Evolutionary conservation across 2,888 invertebrate genomes (phyloP).

Genomic region (Ophion ventricosus): DNA sequence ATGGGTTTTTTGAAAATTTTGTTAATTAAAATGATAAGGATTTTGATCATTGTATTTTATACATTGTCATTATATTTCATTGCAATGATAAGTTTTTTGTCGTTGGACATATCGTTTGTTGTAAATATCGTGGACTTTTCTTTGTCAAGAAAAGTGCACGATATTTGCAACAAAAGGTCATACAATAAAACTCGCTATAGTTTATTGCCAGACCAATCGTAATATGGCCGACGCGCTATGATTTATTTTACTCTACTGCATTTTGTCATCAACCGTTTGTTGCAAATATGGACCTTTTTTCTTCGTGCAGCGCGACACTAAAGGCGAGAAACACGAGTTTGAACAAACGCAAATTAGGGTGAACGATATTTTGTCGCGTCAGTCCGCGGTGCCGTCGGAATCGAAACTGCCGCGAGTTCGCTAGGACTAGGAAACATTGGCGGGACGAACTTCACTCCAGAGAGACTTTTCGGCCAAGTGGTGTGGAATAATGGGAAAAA

Average conservation of each 20-base stretch:
- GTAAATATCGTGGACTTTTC: no score
- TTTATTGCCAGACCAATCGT: background rate
- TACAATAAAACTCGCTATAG: background rate
- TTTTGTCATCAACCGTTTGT: background rate
- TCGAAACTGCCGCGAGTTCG: constrained; percentile 65
- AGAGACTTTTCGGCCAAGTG: constrained; percentile 65
- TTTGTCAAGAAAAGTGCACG: no score
- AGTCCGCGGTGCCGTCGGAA: constrained; percentile 64
- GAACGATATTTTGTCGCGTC: constrained; percentile 47
- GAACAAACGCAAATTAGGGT: constrained; percentile 2
- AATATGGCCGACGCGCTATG: background rate
- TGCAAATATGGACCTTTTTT: background rate
- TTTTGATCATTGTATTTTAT: no score
- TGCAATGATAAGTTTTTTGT: no score
- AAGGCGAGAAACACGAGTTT: background rate
- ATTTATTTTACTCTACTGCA: background rate
- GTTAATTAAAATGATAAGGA: no score
- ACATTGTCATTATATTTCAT: no score
- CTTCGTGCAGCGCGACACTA: background rate
- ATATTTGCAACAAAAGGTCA: background rate
- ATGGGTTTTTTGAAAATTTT: no score
- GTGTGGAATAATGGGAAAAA: constrained; percentile 65
- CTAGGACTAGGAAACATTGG: constrained; percentile 46
- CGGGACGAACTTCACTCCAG: constrained; percentile 20
- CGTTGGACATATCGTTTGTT: no score